Conservation (phyloP, 2,888 invertebrate genomes). For the Ctenicera cuprea region DNA sequence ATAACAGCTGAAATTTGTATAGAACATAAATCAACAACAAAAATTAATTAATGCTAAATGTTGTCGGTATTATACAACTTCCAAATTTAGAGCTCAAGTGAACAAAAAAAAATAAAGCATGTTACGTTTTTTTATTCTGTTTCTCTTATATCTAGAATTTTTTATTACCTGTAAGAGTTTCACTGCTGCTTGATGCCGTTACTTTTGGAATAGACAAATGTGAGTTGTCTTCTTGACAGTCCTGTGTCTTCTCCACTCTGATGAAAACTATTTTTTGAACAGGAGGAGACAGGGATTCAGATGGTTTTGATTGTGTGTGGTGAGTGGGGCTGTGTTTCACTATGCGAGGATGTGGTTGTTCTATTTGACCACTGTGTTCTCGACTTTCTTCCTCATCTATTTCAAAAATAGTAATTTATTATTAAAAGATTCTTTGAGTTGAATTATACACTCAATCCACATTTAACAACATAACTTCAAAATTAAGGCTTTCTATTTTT, state of each 20-base stretch:
- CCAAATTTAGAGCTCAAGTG: no score
- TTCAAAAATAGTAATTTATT: slow-evolving; percentile 33
- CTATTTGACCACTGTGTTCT: slow-evolving; percentile 67
- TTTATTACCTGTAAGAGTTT: slow-evolving; percentile 82
- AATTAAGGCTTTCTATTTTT: no score
- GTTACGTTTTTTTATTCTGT: no score
- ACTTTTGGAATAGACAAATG: slow-evolving; percentile 84
- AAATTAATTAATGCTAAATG: no score
- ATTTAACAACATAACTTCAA: no score
- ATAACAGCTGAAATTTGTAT: no score
- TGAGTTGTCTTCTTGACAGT: slow-evolving; percentile 75
- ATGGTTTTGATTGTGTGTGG: slow-evolving; percentile 56
- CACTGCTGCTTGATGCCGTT: slow-evolving; percentile 85
- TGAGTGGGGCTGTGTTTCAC: slow-evolving; percentile 65
- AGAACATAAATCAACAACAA: no score
- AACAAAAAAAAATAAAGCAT: no score
- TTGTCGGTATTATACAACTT: no score
- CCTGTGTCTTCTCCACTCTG: slow-evolving; percentile 71
- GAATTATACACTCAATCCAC: not conserved
- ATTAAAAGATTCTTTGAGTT: not conserved
- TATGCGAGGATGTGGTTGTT: slow-evolving; percentile 66
- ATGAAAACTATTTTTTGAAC: slow-evolving; percentile 72
- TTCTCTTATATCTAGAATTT: no score
- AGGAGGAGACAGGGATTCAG: slow-evolving; percentile 60
- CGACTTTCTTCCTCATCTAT: slow-evolving; percentile 74